phyloP scores from a whole-genome alignment of 2,888 invertebrate species.

The Microctonus aethiopoides region DNA sequence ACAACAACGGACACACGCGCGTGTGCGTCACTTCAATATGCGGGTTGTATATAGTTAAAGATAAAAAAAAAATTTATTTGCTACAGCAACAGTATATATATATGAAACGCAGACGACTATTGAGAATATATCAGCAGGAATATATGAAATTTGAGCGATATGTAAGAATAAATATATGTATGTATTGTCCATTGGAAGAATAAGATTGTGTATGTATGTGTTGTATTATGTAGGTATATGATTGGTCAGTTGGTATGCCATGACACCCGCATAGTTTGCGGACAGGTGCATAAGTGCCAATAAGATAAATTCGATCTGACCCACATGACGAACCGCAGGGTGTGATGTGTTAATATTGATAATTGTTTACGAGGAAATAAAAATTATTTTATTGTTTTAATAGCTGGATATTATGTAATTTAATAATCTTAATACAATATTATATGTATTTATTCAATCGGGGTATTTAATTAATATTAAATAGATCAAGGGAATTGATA shows the following conservation, averaged over 20 bases:
- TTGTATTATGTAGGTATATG: slow-evolving; percentile 32
- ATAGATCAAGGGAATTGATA: too few species aligned
- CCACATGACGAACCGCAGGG: slow-evolving; percentile 57
- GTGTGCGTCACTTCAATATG: slow-evolving; percentile 43
- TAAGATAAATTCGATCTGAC: slow-evolving; percentile 67
- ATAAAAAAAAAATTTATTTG: slow-evolving; percentile 39
- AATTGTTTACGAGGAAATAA: too few species aligned
- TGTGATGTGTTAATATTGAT: slow-evolving; percentile 40
- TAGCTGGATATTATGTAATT: too few species aligned
- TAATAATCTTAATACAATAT: too few species aligned
- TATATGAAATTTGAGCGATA: slow-evolving; percentile 7
- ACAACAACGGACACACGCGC: slow-evolving; percentile 38
- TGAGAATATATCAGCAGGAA: too few species aligned
- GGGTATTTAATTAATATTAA: too few species aligned
- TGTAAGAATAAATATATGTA: neutral
- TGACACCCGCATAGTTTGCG: slow-evolving; percentile 60
- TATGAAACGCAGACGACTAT: too few species aligned
- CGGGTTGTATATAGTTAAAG: slow-evolving; percentile 54
- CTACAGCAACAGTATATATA: neutral
- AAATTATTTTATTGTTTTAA: too few species aligned
- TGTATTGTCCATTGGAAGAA: neutral
- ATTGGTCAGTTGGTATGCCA: slow-evolving; percentile 62
- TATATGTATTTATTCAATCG: too few species aligned
- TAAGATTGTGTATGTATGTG: neutral
- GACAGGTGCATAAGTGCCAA: slow-evolving; percentile 64